These are phyloP conservation scores for Alethe castanea DNA, from an alignment of 2,113 vertebrate genomes.

Conservation along the genomic window DNA sequence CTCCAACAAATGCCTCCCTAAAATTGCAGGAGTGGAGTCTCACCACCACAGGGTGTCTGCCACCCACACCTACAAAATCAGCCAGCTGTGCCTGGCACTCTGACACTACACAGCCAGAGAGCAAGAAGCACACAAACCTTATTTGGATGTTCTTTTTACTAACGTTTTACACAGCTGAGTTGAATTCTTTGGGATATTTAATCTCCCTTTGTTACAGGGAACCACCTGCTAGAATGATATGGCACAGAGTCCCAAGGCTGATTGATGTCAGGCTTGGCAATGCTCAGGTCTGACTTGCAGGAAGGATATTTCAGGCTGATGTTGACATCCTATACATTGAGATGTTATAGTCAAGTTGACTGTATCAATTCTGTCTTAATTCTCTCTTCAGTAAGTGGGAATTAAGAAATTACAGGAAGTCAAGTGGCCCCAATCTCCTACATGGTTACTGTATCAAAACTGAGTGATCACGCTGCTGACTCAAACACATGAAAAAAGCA, in stretches of 20 bases:
- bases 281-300: background rate
- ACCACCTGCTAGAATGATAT: background rate
- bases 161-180: background rate
- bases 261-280: conserved; percentile 39
- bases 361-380: background rate
- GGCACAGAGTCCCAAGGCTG: background rate
- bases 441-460: background rate
- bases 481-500: background rate
- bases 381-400: background rate
- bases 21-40: background rate
- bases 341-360: background rate
- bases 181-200: background rate
- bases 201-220: background rate
- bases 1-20: background rate
- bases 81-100: background rate
- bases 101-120: background rate
- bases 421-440: background rate
- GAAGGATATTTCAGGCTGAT: background rate
- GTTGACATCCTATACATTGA: background rate
- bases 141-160: background rate
- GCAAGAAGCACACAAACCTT: background rate
- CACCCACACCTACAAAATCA: accelerated
- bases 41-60: background rate
- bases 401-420: conserved; percentile 25
- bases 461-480: background rate